Base-by-base conservation (phyloP, 2,113 vertebrate species). In the Aphelocoma coerulescens region DNA sequence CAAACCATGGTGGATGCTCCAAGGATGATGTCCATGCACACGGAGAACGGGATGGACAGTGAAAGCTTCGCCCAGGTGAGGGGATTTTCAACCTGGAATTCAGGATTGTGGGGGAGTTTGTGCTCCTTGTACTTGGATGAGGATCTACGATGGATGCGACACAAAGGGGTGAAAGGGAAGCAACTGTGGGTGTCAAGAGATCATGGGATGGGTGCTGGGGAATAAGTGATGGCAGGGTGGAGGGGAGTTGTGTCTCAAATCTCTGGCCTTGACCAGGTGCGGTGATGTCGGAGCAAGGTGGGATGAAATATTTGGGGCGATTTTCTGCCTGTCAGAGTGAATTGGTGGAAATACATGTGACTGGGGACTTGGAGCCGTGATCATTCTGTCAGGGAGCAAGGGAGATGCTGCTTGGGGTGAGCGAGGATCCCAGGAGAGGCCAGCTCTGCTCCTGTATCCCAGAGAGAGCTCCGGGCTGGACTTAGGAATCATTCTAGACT, bases 111-210 rank as follows among this genome's bases (percentile, higher is more conserved):
- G 51, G 51, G 6, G 33, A 13, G 30, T 26, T 83, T 16, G 14
- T 21, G 17, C 32, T 58, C 32, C 27, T 46, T 8, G 18, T 8
- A 15, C 22, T 28, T 28, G 73, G 35, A 5, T 16, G 11, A 58
- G 49, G 44, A 43, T 22, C 27, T 9, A 21, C 0, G 0, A 8
- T 0, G 23, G 65, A 5, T 9, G 21, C 0, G 1, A 20, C 5
- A 43, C 1, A 1, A 16, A 48, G 74, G 68, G 51, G 22, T 21
- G 4, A 10, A 19, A 81, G 30, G 17, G 68, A 63, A 55, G 59
- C 13, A 12, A 1, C 17, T 52, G 48, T 6, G 35, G 80, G 61
- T 27, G 15, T 7, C 16, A 1, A 28, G 57, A 41, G 49, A 19
- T 15, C 24, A 2, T 0, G 0, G 46, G 61, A 37, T 3, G 22